Evolutionary conservation across 64 coral and sea anemone genomes (phyloP).

Genomic region (Pocillopora damicornis): DNA sequence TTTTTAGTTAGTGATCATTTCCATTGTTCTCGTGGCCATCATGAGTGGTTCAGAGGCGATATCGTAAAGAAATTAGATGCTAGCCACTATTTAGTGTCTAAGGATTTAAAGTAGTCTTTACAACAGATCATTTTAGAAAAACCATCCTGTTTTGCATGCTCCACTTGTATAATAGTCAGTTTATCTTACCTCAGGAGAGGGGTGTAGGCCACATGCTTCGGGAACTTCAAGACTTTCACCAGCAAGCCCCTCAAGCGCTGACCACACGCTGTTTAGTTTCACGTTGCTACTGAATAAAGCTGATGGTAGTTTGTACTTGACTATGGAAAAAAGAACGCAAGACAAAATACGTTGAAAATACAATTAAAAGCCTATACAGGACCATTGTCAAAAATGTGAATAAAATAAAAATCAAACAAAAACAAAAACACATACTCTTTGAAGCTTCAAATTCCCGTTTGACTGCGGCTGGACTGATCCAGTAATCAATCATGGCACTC

Average conservation of each 20-base stretch:
- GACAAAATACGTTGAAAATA: not conserved
- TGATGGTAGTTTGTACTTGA: constrained; percentile 89
- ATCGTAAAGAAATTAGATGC: too few species aligned
- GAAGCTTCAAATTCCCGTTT: constrained; percentile 97
- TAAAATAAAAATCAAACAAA: not conserved
- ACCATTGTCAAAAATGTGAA: not conserved
- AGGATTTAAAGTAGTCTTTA: too few species aligned
- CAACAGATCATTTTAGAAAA: too few species aligned
- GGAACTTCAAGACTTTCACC: constrained; percentile 81
- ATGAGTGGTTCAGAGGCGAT: too few species aligned
- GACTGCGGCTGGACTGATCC: constrained; percentile 97
- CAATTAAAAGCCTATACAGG: not conserved
- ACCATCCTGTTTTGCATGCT: too few species aligned
- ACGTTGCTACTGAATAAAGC: constrained; percentile 84
- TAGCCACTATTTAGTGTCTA: too few species aligned
- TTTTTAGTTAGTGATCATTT: too few species aligned
- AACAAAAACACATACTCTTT: constrained; percentile 53
- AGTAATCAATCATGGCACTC: constrained; percentile 94
- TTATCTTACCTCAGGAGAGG: constrained; percentile 74
- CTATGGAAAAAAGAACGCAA: constrained; percentile 23
- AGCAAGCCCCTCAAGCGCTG: constrained; percentile 73
- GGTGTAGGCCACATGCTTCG: constrained; percentile 91
- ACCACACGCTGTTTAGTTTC: constrained; percentile 50
- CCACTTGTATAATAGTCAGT: not conserved
- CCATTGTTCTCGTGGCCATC: too few species aligned